Evolutionary conservation across 2,797 vertebrate species (phyloP), one percentile per base, ranked within the genome.

Genomic region (Adrianichthys oophorus): DNA sequence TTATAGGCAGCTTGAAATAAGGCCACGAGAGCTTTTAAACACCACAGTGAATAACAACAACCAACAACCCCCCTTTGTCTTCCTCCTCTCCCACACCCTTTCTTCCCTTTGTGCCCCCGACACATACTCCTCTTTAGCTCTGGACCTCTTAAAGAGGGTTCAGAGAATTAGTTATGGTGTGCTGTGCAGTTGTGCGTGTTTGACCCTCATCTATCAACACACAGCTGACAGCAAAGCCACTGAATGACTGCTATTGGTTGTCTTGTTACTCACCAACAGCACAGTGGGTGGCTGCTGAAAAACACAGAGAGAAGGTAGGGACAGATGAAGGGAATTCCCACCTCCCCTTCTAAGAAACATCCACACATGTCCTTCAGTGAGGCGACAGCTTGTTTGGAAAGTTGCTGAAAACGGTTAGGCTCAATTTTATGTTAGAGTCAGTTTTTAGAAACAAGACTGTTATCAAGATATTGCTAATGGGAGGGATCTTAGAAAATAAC

Each of bases 131-230:
- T 46, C 56, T 46, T 59, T 61, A 24, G 46, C 72, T 68, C 47
- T 18, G 43, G 48, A 70, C 49, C 52, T 77, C 74, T 73, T 43
- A 60, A 72, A 66, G 24, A 61, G 23, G 44, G 19, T 59, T 42
- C 57, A 41, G 70, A 74, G 48, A 74, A 89, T 89, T 87, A 79
- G 84, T 72, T 75, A 70, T 78, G 82, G 79, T 74, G 59, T 4
- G 16, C 46, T 59, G 76, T 79, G 78, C 21, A 13, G 72, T 48
- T 79, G 73, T 77, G 68, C 55, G 64, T 61, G 56, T 56, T 52
- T 26, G 78, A 59, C 72, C 78, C 79, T 72, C 86, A 83, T 88
- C 73, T 43, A 85, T 87, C 86, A 87, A 56, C 56, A 16, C 17
- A 6, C 17, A 6, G 70, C 21, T 82, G 87, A 87, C 84, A 79